A percentile compares a stretch with the other conserved stretches of the same genome.
phyloP scores from a whole-genome alignment of 1,140 invertebrate genomes.

The Drosophila paulistorum region DNA sequence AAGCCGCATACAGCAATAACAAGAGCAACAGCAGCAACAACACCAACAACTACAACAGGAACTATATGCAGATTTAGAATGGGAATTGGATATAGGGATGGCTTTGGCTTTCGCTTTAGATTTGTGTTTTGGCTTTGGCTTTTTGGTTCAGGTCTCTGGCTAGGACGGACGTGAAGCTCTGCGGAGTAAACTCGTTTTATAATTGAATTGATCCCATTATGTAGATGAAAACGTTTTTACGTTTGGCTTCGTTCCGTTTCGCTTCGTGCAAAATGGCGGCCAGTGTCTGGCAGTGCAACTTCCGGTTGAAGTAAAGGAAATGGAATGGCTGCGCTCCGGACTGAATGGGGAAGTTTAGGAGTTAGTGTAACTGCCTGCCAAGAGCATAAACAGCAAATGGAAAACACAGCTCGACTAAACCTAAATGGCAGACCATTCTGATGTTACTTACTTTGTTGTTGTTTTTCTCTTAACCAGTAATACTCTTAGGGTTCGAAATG shows the following conservation, averaged over 20 bases:
- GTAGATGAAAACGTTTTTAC: slow-evolving; percentile 78
- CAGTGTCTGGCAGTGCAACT: slow-evolving; percentile 57
- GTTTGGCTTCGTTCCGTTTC: slow-evolving; percentile 56
- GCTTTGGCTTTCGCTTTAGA: slow-evolving; percentile 46
- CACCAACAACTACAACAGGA: slow-evolving; percentile 19
- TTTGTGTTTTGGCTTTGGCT: slow-evolving; percentile 31
- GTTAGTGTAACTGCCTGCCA: slow-evolving; percentile 42
- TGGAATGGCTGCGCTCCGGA: background rate
- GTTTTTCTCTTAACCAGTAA: background rate
- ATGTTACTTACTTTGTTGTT: slow-evolving; percentile 12
- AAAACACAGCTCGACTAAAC: slow-evolving; percentile 44
- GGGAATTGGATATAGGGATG: slow-evolving; percentile 49
- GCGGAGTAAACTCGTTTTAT: slow-evolving; percentile 71
- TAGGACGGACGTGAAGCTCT: slow-evolving; percentile 8
- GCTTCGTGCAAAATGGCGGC: slow-evolving; percentile 71
- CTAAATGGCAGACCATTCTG: slow-evolving; percentile 24
- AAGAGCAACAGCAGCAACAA: slow-evolving; percentile 11
- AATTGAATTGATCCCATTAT: slow-evolving; percentile 81
- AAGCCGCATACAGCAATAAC: slow-evolving; percentile 45
- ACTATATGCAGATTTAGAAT: slow-evolving; percentile 39
- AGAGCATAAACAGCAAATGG: slow-evolving; percentile 68
- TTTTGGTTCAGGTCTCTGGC: slow-evolving; percentile 43
- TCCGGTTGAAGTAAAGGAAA: slow-evolving; percentile 42
- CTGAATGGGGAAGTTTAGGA: slow-evolving; percentile 15
- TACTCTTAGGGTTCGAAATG: slow-evolving; percentile 18